Percentiles rank a stretch among this genome's conserved stretches.
Evolutionary conservation across 2,888 invertebrate genomes (phyloP).

Genomic region (Netelia melanura): DNA sequence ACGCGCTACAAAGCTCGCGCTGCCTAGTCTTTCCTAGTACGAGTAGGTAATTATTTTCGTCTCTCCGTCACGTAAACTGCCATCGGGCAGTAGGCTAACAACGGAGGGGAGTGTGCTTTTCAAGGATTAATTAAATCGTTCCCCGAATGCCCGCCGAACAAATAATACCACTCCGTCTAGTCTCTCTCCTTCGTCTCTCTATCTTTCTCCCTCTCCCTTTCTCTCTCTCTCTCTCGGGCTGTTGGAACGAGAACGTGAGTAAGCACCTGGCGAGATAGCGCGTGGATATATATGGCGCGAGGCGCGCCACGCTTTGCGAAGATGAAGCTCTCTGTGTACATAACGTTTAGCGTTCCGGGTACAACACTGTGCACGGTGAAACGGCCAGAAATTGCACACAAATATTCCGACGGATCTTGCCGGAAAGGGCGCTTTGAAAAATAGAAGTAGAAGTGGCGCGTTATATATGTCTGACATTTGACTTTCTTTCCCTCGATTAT

Average conservation of each 20-base stretch:
- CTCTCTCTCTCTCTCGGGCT: constrained; percentile 11
- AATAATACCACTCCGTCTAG: constrained; percentile 72
- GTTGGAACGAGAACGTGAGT: constrained; percentile 38
- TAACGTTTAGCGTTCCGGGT: background rate
- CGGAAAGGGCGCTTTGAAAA: constrained; percentile 34
- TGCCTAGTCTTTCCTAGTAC: constrained; percentile 58
- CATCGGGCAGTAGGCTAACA: constrained; percentile 69
- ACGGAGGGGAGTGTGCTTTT: constrained; percentile 75
- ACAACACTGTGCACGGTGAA: constrained; percentile 11
- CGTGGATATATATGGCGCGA: background rate
- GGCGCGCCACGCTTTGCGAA: constrained; percentile 13
- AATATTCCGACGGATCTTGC: constrained; percentile 40
- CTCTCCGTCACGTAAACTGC: constrained; percentile 72
- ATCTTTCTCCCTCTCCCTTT: background rate
- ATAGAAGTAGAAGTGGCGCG: background rate
- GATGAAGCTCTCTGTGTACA: constrained; percentile 40
- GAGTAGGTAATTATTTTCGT: constrained; percentile 78
- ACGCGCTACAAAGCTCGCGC: background rate
- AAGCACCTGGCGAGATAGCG: constrained; percentile 53
- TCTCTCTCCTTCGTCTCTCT: constrained; percentile 29
- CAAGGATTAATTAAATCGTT: constrained; percentile 80
- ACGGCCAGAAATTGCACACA: constrained; percentile 37
- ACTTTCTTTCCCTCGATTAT: too few relatives aligned
- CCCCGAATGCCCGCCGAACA: constrained; percentile 75
- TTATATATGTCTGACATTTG: background rate